phyloP scores from a whole-genome alignment of 2,888 invertebrate species.

The Oscheius sp. region DNA sequence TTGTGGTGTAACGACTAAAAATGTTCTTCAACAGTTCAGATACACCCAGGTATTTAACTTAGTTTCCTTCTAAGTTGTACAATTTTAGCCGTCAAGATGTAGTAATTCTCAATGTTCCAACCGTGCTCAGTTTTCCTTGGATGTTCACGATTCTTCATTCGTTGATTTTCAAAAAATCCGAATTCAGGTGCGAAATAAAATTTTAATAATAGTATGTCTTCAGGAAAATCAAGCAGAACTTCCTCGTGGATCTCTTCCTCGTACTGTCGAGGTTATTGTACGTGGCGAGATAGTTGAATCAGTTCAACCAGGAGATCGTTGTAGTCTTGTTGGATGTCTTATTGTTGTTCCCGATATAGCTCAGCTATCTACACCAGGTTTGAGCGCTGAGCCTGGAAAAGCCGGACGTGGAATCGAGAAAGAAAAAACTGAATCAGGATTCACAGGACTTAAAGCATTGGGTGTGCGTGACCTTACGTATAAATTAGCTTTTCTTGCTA shows the following conservation, averaged over 20 bases:
- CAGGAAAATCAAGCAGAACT: conserved; percentile 92
- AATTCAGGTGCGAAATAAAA: conserved; percentile 80
- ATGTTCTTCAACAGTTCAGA: conserved; percentile 97
- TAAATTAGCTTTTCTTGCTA: conserved; percentile 91
- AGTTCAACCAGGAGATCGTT: conserved; percentile 87
- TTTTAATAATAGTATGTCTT: background rate
- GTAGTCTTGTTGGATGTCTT: conserved; percentile 92
- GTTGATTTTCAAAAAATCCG: conserved; percentile 98
- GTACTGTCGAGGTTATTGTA: conserved; percentile 90
- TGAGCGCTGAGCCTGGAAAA: conserved; percentile 83
- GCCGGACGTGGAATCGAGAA: conserved; percentile 77
- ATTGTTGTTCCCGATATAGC: conserved; percentile 97
- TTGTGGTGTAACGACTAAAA: conserved; percentile 90
- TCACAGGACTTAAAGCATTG: conserved; percentile 85
- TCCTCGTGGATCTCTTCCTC: conserved; percentile 93
- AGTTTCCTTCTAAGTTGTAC: background rate
- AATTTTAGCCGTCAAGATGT: conserved; percentile 87
- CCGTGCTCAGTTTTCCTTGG: conserved; percentile 86
- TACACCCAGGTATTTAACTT: conserved; percentile 76
- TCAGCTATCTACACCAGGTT: conserved; percentile 83
- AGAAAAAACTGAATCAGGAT: conserved; percentile 80
- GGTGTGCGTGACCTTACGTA: conserved; percentile 87
- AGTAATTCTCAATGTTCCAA: conserved; percentile 94
- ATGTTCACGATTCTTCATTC: conserved; percentile 91
- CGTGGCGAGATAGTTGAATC: conserved; percentile 93